Conservation (phyloP, 1,140 invertebrate species). For the Drosophila insularis region DNA sequence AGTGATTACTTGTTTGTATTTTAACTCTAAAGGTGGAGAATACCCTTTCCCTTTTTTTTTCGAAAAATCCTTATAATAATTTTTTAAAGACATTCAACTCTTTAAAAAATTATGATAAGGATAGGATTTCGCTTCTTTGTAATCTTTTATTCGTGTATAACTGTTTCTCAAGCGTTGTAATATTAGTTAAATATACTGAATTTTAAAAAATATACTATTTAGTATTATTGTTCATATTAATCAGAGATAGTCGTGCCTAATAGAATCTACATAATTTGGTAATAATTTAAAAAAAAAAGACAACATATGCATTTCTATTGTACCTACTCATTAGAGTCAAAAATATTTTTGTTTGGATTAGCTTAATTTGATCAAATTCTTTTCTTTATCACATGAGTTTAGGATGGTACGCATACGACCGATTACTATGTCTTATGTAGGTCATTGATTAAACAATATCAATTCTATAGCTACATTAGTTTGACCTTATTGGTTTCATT, state of each 20-base stretch:
- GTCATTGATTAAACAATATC: not conserved
- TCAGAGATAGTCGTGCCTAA: slow-evolving; percentile 7
- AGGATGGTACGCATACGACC: slow-evolving; percentile 42
- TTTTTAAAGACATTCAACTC: too few species aligned
- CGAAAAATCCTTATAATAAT: slow-evolving; percentile 32
- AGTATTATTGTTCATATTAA: not conserved
- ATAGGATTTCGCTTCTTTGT: slow-evolving; percentile 40
- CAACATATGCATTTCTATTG: slow-evolving; percentile 32
- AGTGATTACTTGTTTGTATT: slow-evolving; percentile 13
- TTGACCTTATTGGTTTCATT: slow-evolving; percentile 52
- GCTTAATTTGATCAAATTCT: slow-evolving; percentile 28
- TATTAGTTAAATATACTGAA: slow-evolving; percentile 70
- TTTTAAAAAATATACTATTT: slow-evolving; percentile 61
- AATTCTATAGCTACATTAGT: slow-evolving; percentile 49
- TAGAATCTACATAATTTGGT: slow-evolving; percentile 25
- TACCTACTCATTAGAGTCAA: slow-evolving; percentile 15
- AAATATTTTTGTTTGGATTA: too few species aligned
- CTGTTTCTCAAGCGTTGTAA: slow-evolving; percentile 67
- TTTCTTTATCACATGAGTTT: slow-evolving; percentile 61
- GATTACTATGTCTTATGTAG: slow-evolving; percentile 20
- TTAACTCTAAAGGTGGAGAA: not conserved
- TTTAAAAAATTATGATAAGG: slow-evolving; percentile 13
- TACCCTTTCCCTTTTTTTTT: not conserved
- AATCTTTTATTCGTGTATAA: slow-evolving; percentile 19
- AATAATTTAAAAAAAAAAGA: not conserved